Evolutionary conservation across 2,888 invertebrate genomes (phyloP).

Genomic region (Cephus rjabovi): DNA sequence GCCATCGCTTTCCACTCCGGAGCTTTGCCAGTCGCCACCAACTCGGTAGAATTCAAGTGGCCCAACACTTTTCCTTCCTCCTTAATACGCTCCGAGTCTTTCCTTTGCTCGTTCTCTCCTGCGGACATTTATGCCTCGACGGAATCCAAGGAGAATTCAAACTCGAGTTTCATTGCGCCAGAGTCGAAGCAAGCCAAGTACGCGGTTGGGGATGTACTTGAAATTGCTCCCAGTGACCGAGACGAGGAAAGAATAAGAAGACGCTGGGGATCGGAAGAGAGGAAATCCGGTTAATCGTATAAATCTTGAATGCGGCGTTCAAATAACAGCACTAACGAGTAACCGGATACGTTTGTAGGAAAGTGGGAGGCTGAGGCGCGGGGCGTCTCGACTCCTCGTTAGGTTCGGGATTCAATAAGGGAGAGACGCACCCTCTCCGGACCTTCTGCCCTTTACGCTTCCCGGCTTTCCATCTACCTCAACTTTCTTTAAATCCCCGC

Average conservation of each 20-base stretch:
- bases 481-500: conserved; percentile 52
- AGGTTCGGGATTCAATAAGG: conserved; percentile 51
- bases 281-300: conserved; percentile 45
- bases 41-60: conserved; percentile 28
- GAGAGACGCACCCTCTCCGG: background rate
- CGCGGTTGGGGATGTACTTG: background rate
- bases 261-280: conserved; percentile 29
- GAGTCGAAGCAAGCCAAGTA: background rate
- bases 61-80: conserved; percentile 25
- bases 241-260: background rate
- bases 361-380: conserved; percentile 11
- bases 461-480: conserved; percentile 20
- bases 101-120: too few species aligned
- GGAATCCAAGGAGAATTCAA: background rate
- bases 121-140: background rate
- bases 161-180: background rate
- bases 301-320: conserved; percentile 39
- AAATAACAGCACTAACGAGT: conserved; percentile 40
- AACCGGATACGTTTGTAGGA: conserved; percentile 43
- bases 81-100: background rate
- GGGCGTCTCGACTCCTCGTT: conserved; percentile 43
- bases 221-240: background rate
- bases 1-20: conserved; percentile 7
- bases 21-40: conserved; percentile 24
- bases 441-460: conserved; percentile 20